Evolutionary conservation across 2,888 invertebrate genomes (phyloP).

Genomic region (Bombyx huttoni): DNA sequence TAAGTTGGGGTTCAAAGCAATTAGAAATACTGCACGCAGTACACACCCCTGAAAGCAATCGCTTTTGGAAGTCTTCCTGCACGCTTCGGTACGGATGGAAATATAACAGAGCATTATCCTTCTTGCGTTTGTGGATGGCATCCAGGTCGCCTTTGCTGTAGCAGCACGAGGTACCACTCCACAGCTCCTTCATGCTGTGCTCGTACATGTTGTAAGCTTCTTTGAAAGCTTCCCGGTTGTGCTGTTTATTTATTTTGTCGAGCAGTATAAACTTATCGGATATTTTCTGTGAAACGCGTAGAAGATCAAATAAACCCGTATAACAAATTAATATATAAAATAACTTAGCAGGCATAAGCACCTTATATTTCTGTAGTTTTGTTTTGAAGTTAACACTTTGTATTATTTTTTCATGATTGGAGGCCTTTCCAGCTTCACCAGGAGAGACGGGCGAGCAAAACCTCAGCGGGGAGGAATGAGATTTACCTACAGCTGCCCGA

Average conservation of each 20-base stretch:
- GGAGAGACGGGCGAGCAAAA: too few relatives aligned
- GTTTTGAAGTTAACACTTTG: too few relatives aligned
- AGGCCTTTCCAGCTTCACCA: too few relatives aligned
- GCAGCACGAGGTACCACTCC: not conserved
- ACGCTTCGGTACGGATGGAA: not conserved
- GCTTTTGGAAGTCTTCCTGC: not conserved
- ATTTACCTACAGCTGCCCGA: too few relatives aligned
- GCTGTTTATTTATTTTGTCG: not conserved
- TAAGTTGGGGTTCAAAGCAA: too few relatives aligned
- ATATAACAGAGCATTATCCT: not conserved
- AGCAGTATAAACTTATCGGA: not conserved
- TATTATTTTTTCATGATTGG: too few relatives aligned
- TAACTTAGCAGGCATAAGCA: too few relatives aligned
- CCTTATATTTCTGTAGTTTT: too few relatives aligned
- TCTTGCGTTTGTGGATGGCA: not conserved
- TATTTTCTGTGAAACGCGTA: not conserved
- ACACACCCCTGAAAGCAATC: not conserved
- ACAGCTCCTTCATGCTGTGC: not conserved
- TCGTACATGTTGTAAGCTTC: constrained; percentile 1
- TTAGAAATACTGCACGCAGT: not conserved
- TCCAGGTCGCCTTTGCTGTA: not conserved
- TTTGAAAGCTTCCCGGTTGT: not conserved
- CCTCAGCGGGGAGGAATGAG: too few relatives aligned
- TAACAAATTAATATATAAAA: too few relatives aligned
- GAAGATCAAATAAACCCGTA: too few relatives aligned